Evolutionary conservation across 2,888 invertebrate genomes (phyloP).

Genomic region (Cantharis rustica): DNA sequence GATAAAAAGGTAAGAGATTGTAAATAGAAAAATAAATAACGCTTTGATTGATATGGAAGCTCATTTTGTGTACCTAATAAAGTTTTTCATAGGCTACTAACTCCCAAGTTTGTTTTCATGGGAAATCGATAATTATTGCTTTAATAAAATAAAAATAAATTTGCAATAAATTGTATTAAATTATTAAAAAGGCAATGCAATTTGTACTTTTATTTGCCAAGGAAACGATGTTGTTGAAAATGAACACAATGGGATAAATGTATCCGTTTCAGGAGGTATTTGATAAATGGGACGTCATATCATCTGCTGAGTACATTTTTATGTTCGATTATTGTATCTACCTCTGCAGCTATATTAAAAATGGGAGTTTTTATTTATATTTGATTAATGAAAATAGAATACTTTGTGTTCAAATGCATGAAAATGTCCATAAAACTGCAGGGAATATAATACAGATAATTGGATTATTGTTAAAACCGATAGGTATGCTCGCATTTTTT

Average conservation of each 20-base stretch:
- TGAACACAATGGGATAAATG: constrained; percentile 18
- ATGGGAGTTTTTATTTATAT: not conserved
- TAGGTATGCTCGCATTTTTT: not conserved
- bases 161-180: not conserved
- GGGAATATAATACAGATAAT: not conserved
- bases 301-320: constrained; percentile 11
- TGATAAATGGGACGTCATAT: constrained; percentile 20
- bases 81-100: not conserved
- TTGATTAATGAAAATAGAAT: not conserved
- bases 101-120: not conserved
- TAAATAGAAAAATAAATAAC: not conserved
- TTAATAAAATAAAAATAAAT: not conserved
- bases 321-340: constrained; percentile 4
- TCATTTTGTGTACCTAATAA: not conserved
- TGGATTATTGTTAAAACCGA: not conserved
- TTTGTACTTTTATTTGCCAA: not conserved
- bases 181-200: not conserved
- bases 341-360: not conserved
- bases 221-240: constrained; percentile 8
- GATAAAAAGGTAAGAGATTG: not conserved
- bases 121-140: not conserved
- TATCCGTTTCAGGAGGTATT: constrained; percentile 11
- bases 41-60: not conserved
- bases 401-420: not conserved
- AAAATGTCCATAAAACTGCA: not conserved